A percentile compares a stretch with the other conserved stretches of the same genome.
Conservation (phyloP, 2,113 vertebrate genomes). For the Ceyx margarethae region DNA sequence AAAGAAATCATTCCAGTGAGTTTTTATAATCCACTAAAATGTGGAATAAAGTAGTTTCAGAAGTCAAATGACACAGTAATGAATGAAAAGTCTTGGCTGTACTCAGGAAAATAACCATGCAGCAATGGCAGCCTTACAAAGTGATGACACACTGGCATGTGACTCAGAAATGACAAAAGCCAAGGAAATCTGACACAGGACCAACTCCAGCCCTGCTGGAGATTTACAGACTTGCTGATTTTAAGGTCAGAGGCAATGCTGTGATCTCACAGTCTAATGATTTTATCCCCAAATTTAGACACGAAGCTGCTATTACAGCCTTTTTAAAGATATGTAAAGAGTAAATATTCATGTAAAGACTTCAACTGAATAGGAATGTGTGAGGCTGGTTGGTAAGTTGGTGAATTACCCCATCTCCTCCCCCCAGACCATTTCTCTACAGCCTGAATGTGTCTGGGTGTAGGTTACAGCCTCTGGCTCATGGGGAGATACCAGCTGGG, state of each 20-base stretch:
- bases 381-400: accelerated
- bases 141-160: background rate
- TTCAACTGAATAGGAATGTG: background rate
- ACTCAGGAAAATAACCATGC: background rate
- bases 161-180: background rate
- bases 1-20: background rate
- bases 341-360: background rate
- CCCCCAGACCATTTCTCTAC: background rate
- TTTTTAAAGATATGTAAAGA: background rate
- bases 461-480: background rate
- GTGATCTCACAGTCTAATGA: background rate
- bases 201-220: background rate
- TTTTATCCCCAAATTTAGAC: background rate
- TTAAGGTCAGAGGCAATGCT: background rate
- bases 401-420: background rate
- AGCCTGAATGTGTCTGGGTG: background rate
- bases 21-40: background rate
- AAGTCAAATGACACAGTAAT: background rate
- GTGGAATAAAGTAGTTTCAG: background rate
- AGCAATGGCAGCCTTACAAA: background rate
- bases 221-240: background rate
- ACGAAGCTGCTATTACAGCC: background rate
- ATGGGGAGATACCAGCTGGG: background rate
- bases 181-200: background rate
- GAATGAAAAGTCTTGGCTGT: background rate